These are phyloP conservation scores for Armadillidium nasatum DNA, from an alignment of 1,140 invertebrate species.

Conservation along the genomic window DNA sequence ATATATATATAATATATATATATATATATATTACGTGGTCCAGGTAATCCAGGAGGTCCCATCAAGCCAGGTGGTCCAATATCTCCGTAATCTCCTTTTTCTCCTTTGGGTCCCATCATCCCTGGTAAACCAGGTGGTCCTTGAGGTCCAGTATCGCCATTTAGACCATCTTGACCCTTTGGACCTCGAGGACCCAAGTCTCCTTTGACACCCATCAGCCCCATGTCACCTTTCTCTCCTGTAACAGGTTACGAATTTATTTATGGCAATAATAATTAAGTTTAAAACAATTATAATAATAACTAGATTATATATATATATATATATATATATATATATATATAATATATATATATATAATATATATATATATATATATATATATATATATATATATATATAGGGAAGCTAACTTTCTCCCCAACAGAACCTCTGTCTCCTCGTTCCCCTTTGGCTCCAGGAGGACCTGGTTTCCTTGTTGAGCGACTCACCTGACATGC, in stretches of 20 bases:
- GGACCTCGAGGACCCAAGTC: constrained; percentile 59
- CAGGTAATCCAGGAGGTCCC: constrained; percentile 77
- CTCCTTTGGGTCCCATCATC: constrained; percentile 42
- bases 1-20: background rate
- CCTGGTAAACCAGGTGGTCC: constrained; percentile 44
- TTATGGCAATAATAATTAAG: constrained; percentile 39
- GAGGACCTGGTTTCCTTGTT: constrained; percentile 52
- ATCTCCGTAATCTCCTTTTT: constrained; percentile 63
- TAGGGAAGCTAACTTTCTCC: constrained; percentile 25
- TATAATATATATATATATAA: no score
- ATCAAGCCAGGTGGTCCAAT: constrained; percentile 82
- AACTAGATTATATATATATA: no score
- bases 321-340: no score
- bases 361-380: no score
- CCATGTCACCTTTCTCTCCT: constrained; percentile 30
- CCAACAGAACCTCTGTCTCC: constrained; percentile 50
- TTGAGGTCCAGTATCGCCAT: constrained; percentile 45
- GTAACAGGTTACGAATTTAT: constrained; percentile 55
- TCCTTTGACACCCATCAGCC: constrained; percentile 52
- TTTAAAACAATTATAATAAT: no score
- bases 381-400: no score
- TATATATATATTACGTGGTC: constrained; percentile 49
- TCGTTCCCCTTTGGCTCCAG: constrained; percentile 54
- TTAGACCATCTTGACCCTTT: constrained; percentile 47
- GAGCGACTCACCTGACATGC: constrained; percentile 51